Percentiles rank a stretch among this genome's conserved stretches.
phyloP scores from a whole-genome alignment of 2,888 invertebrate species.

The Ectemnius lituratus region DNA sequence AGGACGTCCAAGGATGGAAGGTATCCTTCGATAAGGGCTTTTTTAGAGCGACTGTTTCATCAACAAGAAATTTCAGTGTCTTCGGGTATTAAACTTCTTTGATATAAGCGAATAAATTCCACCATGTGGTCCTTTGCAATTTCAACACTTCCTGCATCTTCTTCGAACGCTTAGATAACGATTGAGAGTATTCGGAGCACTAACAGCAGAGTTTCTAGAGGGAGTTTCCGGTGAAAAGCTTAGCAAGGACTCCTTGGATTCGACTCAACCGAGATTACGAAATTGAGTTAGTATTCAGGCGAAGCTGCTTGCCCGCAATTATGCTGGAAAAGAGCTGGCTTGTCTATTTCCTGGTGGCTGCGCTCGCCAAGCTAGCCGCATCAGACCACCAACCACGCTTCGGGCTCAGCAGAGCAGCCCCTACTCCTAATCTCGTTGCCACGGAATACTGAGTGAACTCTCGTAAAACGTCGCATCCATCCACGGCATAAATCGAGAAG shows the following conservation, averaged over 20 bases:
- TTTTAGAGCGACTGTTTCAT: constrained; percentile 19
- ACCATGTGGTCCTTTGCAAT: no score
- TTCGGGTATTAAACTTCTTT: constrained; percentile 6
- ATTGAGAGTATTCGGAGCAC: no score
- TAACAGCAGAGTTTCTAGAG: no score
- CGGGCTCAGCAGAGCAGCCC: no score
- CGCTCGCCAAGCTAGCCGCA: neutral
- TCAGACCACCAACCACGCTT: constrained; percentile 1
- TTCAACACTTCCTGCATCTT: no score
- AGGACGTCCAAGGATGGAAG: constrained; percentile 49
- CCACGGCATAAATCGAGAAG: constrained; percentile 5
- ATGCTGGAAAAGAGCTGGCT: constrained; percentile 9
- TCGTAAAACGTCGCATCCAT: constrained; percentile 3
- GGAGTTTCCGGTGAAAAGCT: neutral
- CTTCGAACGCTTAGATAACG: no score
- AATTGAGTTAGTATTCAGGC: constrained; percentile 21
- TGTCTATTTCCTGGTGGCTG: constrained; percentile 2
- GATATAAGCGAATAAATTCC: no score
- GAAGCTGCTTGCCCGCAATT: constrained; percentile 21
- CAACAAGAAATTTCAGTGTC: neutral
- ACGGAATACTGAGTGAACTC: constrained; percentile 9
- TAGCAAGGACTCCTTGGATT: neutral
- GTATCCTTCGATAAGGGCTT: constrained; percentile 39
- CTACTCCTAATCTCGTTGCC: constrained; percentile 22
- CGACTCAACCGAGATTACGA: neutral